These are phyloP conservation scores for Trichogramma pretiosum DNA, from an alignment of 1,140 invertebrate genomes.

Conservation along the genomic window DNA sequence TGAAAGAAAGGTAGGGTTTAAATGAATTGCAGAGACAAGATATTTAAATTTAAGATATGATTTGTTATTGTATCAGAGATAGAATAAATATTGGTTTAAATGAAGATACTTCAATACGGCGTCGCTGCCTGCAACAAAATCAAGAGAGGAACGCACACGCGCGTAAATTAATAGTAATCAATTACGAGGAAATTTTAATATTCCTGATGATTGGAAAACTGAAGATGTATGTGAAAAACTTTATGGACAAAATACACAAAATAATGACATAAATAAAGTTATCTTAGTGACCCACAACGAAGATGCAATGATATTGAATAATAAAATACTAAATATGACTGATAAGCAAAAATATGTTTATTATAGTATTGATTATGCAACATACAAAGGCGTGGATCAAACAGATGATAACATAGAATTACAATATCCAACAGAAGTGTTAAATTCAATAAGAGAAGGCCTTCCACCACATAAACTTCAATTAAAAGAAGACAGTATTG, in stretches of 20 bases:
- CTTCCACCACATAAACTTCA: neutral
- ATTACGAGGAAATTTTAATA: neutral
- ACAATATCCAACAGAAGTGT: constrained; percentile 1
- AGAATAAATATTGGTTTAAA: too few relatives aligned
- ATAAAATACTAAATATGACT: neutral
- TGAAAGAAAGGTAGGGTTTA: too few relatives aligned
- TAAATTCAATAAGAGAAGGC: constrained; percentile 4
- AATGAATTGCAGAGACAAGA: too few relatives aligned
- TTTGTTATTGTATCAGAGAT: too few relatives aligned
- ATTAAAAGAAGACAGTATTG: constrained; percentile 7
- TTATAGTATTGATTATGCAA: neutral
- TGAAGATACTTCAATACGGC: too few relatives aligned
- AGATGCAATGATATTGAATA: neutral
- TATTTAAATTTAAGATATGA: too few relatives aligned
- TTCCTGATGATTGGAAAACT: neutral
- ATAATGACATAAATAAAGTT: too few relatives aligned
- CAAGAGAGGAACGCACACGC: too few relatives aligned
- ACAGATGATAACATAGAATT: neutral
- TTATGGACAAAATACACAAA: neutral
- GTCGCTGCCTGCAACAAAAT: too few relatives aligned
- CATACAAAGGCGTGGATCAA: neutral
- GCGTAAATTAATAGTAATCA: too few relatives aligned
- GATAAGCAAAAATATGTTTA: neutral
- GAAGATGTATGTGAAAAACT: neutral
- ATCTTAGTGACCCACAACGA: neutral